Evolutionary conservation across 1,140 invertebrate species (phyloP), one percentile per base, ranked within the genome.

Genomic region (Wiebesia pumilae): DNA sequence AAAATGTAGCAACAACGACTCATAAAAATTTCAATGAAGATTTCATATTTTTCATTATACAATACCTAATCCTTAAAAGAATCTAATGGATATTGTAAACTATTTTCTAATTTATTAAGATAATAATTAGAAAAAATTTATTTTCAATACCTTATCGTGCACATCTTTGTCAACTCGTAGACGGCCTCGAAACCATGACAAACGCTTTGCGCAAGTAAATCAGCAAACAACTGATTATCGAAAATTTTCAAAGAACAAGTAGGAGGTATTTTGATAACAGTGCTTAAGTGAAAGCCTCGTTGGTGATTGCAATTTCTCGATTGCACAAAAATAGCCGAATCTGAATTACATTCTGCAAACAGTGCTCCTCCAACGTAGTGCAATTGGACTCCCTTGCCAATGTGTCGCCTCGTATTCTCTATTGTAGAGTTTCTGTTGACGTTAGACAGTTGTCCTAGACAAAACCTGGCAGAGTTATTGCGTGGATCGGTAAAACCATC

Each of bases 401-500:
- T 97, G 91, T 96, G 96, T 88, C 96, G 91, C 83, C 96, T 90
- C 14, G 96, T 96, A 89, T 96, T 96, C 93, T 97, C 96, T 87
- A 96, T 96, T 0, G 87, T 87, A 4, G 87, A 87, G 21, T 87
- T 87, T 35, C 96, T 91, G 89, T 96, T 96, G 69, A 96, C 96
- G 93, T 97, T 97, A 6, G 96, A 96, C 47, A 97, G 91, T n/a
- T 96, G 94, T 4, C 96, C 96, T 7, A 97, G 93, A 90, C 96
- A 97, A 90, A 97, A 96, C 65, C 96, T 83, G 38, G 93, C 95
- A 16, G 94, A 94, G 88, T 96, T 96, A 89, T 95, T 98, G 73
- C 96, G 96, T 0, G 98, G 98, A 94, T 98, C 98, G 67, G 98
- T 98, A 90, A 98, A 99, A 1, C 98, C 98, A 93, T 99, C 98